A percentile compares a stretch with the other conserved stretches of the same genome.
These are phyloP conservation scores for Coryphaenoides rupestris DNA, from an alignment of 2,113 vertebrate species.

Conservation along the genomic window DNA sequence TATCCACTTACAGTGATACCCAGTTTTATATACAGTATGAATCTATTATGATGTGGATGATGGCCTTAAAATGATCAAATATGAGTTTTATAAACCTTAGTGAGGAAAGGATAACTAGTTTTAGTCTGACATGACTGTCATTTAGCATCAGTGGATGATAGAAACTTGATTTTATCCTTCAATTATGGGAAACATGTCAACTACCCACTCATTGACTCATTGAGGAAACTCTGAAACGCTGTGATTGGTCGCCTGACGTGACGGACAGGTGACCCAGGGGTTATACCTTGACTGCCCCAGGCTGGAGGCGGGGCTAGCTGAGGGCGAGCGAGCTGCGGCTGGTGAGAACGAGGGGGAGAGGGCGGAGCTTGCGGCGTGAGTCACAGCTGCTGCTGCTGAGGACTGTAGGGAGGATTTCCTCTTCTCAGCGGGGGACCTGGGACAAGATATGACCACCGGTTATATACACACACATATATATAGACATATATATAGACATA, in stretches of 20 bases:
- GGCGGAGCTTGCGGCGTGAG: constrained; percentile 76
- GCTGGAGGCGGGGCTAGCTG: constrained; percentile 88
- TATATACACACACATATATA: neutral
- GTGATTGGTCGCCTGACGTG: constrained; percentile 1
- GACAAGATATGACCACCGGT: neutral
- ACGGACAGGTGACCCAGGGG: constrained; percentile 1
- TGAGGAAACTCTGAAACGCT: too few species aligned
- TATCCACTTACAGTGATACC: too few species aligned
- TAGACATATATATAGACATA: neutral
- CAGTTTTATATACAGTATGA: too few species aligned
- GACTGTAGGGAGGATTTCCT: constrained; percentile 68
- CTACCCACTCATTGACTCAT: too few species aligned
- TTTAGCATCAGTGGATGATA: too few species aligned
- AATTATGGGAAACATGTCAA: too few species aligned
- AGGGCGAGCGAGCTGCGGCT: constrained; percentile 79
- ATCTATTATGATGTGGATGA: too few species aligned
- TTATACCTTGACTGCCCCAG: constrained; percentile 85
- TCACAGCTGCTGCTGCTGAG: constrained; percentile 48
- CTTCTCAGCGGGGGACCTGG: constrained; percentile 82
- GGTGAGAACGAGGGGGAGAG: constrained; percentile 80
- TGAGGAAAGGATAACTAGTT: too few species aligned
- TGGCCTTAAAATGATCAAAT: too few species aligned
- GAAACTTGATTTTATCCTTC: too few species aligned
- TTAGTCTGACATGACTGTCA: too few species aligned
- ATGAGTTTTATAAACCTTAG: too few species aligned